A percentile compares a stretch with the other conserved stretches of the same genome.
These are phyloP conservation scores for Ctenosaura bakeri DNA, from an alignment of 2,797 vertebrate species.

Conservation along the genomic window DNA sequence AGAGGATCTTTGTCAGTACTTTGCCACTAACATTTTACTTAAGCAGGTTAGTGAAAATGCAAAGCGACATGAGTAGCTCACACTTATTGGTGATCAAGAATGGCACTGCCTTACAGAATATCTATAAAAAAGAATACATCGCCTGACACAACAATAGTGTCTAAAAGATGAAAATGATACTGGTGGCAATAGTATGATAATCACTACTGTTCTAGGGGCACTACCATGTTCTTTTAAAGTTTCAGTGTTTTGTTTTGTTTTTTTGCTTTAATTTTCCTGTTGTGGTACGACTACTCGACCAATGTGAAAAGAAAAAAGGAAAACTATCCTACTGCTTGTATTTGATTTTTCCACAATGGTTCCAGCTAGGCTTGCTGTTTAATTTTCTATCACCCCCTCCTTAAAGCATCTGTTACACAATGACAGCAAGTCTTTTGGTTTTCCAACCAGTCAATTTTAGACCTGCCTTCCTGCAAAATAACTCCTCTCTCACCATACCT, in stretches of 20 bases:
- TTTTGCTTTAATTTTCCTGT: neutral
- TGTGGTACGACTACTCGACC: neutral
- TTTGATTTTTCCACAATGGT: no score
- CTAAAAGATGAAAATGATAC: neutral
- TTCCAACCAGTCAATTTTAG: fast-evolving
- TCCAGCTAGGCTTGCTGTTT: neutral
- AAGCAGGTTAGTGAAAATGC: no score
- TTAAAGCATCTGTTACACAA: neutral
- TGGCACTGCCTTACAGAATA: no score
- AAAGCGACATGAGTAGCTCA: no score
- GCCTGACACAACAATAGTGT: no score
- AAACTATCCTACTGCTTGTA: neutral
- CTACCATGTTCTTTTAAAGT: neutral
- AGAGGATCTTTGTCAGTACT: no score
- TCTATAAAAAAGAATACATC: no score
- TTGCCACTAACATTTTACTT: no score
- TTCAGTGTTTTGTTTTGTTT: neutral
- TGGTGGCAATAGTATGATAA: neutral
- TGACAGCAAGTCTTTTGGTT: neutral
- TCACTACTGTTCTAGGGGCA: neutral
- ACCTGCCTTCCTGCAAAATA: neutral
- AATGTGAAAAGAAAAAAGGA: neutral
- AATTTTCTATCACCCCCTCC: neutral
- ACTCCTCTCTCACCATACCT: neutral
- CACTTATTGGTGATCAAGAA: no score